Conservation (phyloP, 2,888 invertebrate genomes). For the Macrosiphum euphorbiae region DNA sequence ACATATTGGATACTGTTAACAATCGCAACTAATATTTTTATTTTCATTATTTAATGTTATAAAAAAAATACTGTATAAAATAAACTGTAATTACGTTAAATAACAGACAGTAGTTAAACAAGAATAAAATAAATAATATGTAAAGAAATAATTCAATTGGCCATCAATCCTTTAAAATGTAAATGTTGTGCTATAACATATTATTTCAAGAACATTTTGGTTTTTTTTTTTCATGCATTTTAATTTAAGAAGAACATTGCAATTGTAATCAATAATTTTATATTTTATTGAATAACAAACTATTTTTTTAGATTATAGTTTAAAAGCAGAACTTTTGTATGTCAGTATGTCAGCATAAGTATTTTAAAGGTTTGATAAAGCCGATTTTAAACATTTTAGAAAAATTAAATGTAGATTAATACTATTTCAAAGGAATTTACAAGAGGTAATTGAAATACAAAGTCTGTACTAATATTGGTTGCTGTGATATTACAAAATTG, state of each 20-base stretch:
- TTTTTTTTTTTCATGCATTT: not conserved
- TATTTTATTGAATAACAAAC: too few species aligned
- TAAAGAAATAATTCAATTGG: not conserved
- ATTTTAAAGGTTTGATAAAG: not conserved
- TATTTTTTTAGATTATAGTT: not conserved
- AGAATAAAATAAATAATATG: not conserved
- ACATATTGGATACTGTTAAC: conserved; percentile 24
- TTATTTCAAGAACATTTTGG: not conserved
- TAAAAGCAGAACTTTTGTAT: not conserved
- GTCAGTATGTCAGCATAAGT: not conserved
- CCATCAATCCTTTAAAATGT: not conserved
- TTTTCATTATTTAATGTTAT: not conserved
- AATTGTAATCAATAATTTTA: not conserved
- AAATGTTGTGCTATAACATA: not conserved
- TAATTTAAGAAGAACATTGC: not conserved
- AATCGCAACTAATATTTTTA: conserved; percentile 6
- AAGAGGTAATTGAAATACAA: not conserved
- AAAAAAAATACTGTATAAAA: not conserved
- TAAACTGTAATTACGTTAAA: not conserved
- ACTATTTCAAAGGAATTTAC: not conserved
- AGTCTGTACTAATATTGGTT: not conserved
- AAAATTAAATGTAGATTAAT: not conserved
- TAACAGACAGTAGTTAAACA: conserved; percentile 1
- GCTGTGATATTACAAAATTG: not conserved
- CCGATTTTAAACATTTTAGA: not conserved